Base-by-base conservation (phyloP, 2,888 invertebrate species). In the Mesorhabditis belari region DNA sequence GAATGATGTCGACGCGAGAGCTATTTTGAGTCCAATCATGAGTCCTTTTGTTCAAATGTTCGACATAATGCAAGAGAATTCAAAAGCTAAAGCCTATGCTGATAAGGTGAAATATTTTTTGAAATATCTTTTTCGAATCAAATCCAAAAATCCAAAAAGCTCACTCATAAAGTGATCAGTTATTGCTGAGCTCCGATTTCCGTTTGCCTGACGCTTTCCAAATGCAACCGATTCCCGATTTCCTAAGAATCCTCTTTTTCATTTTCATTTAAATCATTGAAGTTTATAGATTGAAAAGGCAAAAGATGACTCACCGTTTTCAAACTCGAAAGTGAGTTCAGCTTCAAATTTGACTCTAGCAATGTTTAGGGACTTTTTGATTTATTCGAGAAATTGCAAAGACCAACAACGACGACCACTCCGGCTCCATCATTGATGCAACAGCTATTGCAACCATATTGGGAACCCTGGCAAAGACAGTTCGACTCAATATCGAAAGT, bases 11-110 rank as follows among this genome's bases (percentile, higher is more conserved):
- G 74, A 75, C 61, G 71, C 76, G n/a, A 67, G 70, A 57, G 60
- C 69, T 24, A 74, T 76, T 17, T 64, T 76, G n/a, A 71, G 60
- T 6, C 71, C 75, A 2, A 67, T 76, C 21, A 73, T 76, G 54
- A 64, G 63, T 26, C 75, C 75, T 5, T 67, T 76, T 17, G 68
- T 73, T 61, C 68, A 72, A 26, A 69, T 74, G 57, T 76, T 71
- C 49, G 73, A 75, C 27, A 63, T 67, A 58, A 69, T 71, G 70
- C 67, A 69, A 50, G 64, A 74, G 49, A 74, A 74, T 52, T 60
- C 64, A 9, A 58, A 65, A 27, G 73, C 71, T 0, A 35, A 61
- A 44, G 63, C 59, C 23, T 69, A 73, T 23, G 73, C 73, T 0
- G 71, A 71, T 26, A 65, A 67, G 59, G 53, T 49, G n/a, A n/a